phyloP scores from a whole-genome alignment of 2,888 invertebrate species.

The Halocaridina rubra region DNA sequence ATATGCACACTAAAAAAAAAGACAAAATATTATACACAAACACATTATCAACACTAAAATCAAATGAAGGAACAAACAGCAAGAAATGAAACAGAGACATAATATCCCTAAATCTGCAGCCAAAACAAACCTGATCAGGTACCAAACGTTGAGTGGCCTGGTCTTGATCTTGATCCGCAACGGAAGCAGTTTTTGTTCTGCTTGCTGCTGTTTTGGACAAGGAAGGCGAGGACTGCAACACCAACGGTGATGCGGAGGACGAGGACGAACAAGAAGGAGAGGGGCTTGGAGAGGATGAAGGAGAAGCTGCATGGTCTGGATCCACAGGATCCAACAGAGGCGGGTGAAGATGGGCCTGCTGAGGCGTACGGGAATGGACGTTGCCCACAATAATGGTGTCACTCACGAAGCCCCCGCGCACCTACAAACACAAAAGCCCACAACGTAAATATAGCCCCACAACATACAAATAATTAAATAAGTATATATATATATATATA shows the following conservation, averaged over 20 bases:
- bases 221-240: background rate
- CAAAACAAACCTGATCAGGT: conserved; percentile 46
- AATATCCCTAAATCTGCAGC: too few species aligned
- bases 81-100: too few species aligned
- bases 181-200: background rate
- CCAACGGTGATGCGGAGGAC: background rate
- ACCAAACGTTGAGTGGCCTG: conserved; percentile 52
- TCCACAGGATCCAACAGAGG: conserved; percentile 28
- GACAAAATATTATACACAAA: too few species aligned
- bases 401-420: conserved; percentile 85
- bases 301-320: background rate
- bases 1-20: too few species aligned
- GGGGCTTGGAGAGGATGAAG: background rate
- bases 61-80: too few species aligned
- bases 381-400: conserved; percentile 66
- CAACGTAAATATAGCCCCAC: too few species aligned
- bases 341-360: conserved; percentile 26
- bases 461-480: too few species aligned
- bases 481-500: too few species aligned
- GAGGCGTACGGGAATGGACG: conserved; percentile 60
- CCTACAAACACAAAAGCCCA: conserved; percentile 69
- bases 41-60: too few species aligned
- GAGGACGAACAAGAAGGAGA: conserved; percentile 11
- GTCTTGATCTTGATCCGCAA: conserved; percentile 31
- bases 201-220: conserved; percentile 5